Conservation (phyloP, 1,140 invertebrate species). For the Plectrocnemia conspersa region DNA sequence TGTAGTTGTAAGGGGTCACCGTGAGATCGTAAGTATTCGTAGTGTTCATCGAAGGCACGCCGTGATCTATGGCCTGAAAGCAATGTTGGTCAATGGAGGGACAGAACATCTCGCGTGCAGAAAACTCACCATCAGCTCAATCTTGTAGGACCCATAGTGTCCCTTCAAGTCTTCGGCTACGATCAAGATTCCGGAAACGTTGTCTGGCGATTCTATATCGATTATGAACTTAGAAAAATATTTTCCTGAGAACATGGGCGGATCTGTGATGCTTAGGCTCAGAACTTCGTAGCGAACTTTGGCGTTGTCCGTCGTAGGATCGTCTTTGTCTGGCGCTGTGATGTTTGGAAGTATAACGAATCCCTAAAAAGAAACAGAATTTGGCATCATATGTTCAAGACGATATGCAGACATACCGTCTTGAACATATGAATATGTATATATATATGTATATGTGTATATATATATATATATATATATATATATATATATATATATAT, state of each 20-base stretch:
- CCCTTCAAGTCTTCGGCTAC: constrained; percentile 44
- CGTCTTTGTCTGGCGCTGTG: constrained; percentile 48
- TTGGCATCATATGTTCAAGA: no score
- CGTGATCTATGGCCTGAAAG: constrained; percentile 37
- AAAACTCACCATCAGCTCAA: constrained; percentile 45
- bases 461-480: no score
- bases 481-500: no score
- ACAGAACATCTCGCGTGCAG: no score
- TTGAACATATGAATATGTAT: no score
- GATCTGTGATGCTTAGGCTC: constrained; percentile 37
- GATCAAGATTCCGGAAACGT: constrained; percentile 43
- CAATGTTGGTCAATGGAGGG: no score
- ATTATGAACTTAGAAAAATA: no score
- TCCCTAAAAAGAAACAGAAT: constrained; percentile 42
- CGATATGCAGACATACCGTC: no score
- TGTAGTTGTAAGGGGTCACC: constrained; percentile 38
- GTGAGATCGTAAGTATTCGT: constrained; percentile 35
- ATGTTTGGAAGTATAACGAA: constrained; percentile 39
- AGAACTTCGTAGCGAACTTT: constrained; percentile 47
- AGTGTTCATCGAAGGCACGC: constrained; percentile 30
- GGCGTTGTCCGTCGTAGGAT: constrained; percentile 49
- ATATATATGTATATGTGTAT: no score
- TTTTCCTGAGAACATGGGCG: neutral
- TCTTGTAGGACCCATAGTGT: constrained; percentile 51
- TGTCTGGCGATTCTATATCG: constrained; percentile 34